These are phyloP conservation scores for Lepidothrix coronata DNA, from an alignment of 2,113 vertebrate species.

Conservation along the genomic window DNA sequence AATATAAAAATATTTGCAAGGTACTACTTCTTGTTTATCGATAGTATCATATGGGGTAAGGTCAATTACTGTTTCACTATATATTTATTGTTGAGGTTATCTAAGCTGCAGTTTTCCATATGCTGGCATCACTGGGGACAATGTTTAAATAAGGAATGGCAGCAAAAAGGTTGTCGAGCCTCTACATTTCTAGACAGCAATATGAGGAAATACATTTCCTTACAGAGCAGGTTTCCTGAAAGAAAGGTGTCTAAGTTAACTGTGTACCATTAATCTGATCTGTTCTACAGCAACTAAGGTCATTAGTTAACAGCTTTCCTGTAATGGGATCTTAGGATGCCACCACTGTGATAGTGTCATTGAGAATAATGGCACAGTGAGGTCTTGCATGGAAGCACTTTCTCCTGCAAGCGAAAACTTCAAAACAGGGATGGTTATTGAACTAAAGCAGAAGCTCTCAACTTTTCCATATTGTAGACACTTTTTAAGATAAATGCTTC, in stretches of 20 bases:
- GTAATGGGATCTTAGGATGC: conserved; percentile 57
- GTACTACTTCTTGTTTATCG: neutral
- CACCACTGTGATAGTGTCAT: conserved; percentile 64
- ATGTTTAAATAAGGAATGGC: neutral
- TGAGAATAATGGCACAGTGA: conserved; percentile 64
- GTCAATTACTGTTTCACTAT: neutral
- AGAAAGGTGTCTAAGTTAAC: conserved; percentile 49
- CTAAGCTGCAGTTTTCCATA: neutral
- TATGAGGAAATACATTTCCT: conserved; percentile 51
- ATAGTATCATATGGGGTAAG: neutral
- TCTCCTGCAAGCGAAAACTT: conserved; percentile 54
- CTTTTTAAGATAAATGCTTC: conserved; percentile 57
- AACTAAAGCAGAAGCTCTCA: conserved; percentile 58
- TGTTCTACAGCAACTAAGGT: conserved; percentile 56
- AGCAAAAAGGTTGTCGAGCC: neutral
- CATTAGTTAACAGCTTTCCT: conserved; percentile 55
- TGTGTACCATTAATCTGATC: conserved; percentile 66
- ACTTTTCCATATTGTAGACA: conserved; percentile 52
- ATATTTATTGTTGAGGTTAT: neutral
- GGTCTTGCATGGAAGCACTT: conserved; percentile 65
- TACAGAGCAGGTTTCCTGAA: conserved; percentile 28
- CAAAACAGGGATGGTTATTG: conserved; percentile 59
- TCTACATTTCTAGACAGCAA: conserved; percentile 36
- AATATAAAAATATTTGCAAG: neutral
- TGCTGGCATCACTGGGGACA: neutral